Percentiles rank a stretch among this genome's conserved stretches.
Conservation (phyloP, 2,888 invertebrate species). For the Cataglyphis albicans region DNA sequence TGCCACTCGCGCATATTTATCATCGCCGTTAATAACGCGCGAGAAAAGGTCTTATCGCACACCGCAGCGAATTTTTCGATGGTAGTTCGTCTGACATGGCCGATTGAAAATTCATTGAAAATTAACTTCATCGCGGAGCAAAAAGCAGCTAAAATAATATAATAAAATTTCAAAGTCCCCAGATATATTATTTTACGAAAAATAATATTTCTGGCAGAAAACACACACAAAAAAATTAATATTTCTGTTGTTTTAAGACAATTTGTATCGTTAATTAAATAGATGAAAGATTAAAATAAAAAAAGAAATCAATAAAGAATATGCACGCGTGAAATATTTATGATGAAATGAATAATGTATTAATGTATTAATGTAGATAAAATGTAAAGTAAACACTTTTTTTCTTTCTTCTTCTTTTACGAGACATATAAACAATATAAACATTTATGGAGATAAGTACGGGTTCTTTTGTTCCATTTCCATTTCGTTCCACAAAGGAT, state of each 20-base stretch:
- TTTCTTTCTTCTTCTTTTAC: slow-evolving; percentile 8
- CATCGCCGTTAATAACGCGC: slow-evolving; percentile 71
- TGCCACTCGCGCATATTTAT: slow-evolving; percentile 71
- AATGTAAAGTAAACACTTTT: too few species aligned
- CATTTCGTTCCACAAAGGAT: slow-evolving; percentile 58
- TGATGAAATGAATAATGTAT: too few species aligned
- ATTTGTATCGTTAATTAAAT: not conserved
- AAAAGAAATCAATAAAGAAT: slow-evolving; percentile 30
- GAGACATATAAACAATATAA: not conserved
- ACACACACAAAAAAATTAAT: not conserved
- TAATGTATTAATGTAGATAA: too few species aligned
- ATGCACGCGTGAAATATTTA: slow-evolving; percentile 9
- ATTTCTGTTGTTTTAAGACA: not conserved
- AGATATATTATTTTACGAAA: not conserved
- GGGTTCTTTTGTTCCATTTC: slow-evolving; percentile 59
- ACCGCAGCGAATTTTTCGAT: slow-evolving; percentile 56
- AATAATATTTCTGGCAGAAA: not conserved
- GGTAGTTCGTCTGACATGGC: slow-evolving; percentile 10
- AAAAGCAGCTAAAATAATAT: not conserved
- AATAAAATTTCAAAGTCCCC: not conserved
- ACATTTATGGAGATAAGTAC: slow-evolving; percentile 64
- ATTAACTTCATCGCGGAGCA: slow-evolving; percentile 25
- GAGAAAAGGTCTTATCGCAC: slow-evolving; percentile 54
- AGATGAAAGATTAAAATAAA: not conserved
- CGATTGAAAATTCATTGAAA: not conserved